These are phyloP conservation scores for Pontoporia blainvillei DNA, from an alignment of 2,113 vertebrate genomes.

Conservation along the genomic window DNA sequence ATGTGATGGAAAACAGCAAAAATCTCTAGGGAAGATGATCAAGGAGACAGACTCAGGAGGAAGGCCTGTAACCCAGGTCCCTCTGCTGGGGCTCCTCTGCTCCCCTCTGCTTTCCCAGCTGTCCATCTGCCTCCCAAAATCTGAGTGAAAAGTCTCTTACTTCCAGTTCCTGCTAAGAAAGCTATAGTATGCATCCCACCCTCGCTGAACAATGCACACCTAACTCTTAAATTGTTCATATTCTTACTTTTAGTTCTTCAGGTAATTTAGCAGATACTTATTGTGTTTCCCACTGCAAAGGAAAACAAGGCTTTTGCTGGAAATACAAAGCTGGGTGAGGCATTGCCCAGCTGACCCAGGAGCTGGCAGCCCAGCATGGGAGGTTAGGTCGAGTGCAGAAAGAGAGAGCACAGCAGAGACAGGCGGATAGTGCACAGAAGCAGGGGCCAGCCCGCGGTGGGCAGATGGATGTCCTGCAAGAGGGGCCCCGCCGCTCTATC, in stretches of 20 bases:
- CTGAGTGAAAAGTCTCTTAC: not conserved
- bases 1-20: not conserved
- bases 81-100: not conserved
- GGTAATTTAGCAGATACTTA: not conserved
- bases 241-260: not conserved
- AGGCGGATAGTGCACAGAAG: not conserved
- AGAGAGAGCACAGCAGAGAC: not conserved
- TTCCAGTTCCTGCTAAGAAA: not conserved
- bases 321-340: not conserved
- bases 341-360: not conserved
- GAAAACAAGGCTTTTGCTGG: not conserved
- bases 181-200: fast-evolving
- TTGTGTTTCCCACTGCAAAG: not conserved
- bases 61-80: not conserved
- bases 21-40: not conserved
- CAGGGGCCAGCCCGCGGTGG: not conserved
- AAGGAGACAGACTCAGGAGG: too few species aligned
- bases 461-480: not conserved
- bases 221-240: not conserved
- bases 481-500: not conserved
- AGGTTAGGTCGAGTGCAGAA: not conserved
- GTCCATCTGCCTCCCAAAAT: not conserved
- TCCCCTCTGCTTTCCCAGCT: not conserved
- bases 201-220: not conserved
- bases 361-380: not conserved